Percentiles rank a stretch among this genome's conserved stretches.
phyloP scores from a whole-genome alignment of 2,113 vertebrate genomes.

The Aix galericulata region DNA sequence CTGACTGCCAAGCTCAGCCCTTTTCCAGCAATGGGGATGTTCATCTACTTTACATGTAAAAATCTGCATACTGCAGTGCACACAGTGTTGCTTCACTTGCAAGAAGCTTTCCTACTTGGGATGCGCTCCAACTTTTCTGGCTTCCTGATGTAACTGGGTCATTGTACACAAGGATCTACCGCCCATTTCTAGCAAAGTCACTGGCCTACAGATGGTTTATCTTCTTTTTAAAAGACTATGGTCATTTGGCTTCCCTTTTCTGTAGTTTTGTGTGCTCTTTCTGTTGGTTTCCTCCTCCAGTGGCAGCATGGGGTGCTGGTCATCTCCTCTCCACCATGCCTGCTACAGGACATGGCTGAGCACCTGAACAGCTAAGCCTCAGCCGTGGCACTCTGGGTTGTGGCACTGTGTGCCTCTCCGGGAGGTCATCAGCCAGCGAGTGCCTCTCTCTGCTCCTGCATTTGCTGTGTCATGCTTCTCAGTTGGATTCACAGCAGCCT shows the following conservation, averaged over 20 bases:
- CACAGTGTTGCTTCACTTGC: accelerated
- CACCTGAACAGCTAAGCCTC: background rate
- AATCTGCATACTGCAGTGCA: background rate
- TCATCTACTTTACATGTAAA: background rate
- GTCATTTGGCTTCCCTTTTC: background rate
- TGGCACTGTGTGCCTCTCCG: accelerated
- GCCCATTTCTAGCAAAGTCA: background rate
- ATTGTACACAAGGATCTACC: background rate
- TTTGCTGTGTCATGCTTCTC: background rate
- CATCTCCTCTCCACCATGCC: background rate
- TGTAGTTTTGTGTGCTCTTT: background rate
- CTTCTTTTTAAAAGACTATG: background rate
- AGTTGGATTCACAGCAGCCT: slow-evolving; percentile 47
- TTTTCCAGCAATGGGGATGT: background rate
- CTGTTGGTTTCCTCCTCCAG: background rate
- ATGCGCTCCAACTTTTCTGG: background rate
- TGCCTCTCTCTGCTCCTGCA: accelerated
- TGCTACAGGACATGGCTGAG: background rate
- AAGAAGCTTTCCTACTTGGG: background rate
- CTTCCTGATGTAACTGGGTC: background rate
- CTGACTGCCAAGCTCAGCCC: background rate
- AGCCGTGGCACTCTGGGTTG: background rate
- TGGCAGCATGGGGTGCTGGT: accelerated
- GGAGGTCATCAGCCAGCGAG: background rate
- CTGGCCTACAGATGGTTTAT: background rate